Evolutionary conservation across 2,888 invertebrate genomes (phyloP).

Genomic region (Criorhina ranunculi): DNA sequence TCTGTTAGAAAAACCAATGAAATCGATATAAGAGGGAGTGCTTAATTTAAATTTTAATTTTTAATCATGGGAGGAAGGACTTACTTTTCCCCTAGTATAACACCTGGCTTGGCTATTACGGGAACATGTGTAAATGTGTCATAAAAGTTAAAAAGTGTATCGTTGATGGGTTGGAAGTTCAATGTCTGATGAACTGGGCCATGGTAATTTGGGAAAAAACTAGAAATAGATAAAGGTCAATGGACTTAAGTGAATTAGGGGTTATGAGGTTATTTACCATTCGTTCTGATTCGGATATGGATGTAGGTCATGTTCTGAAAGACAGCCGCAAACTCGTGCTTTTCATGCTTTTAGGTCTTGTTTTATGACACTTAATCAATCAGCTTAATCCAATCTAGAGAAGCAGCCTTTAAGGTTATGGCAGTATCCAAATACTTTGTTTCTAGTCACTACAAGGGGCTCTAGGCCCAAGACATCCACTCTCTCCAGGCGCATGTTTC

Average conservation of each 20-base stretch:
- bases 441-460: too few species aligned
- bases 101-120: neutral
- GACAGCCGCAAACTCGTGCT: too few species aligned
- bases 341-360: too few species aligned
- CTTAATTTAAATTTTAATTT: slow-evolving; percentile 46
- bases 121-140: neutral
- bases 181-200: slow-evolving; percentile 16
- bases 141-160: neutral
- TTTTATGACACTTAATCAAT: too few species aligned
- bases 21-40: slow-evolving; percentile 51
- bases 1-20: neutral
- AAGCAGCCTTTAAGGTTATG: too few species aligned
- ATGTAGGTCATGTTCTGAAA: neutral
- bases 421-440: too few species aligned
- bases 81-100: slow-evolving; percentile 19
- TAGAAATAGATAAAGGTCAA: neutral
- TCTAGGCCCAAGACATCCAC: too few species aligned
- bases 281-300: neutral
- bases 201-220: neutral
- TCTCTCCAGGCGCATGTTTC: too few species aligned
- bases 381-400: too few species aligned
- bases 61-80: slow-evolving; percentile 67
- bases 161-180: neutral
- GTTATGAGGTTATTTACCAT: neutral
- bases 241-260: neutral